Base-by-base conservation (phyloP, 2,113 vertebrate genomes). In the Bucco capensis region DNA sequence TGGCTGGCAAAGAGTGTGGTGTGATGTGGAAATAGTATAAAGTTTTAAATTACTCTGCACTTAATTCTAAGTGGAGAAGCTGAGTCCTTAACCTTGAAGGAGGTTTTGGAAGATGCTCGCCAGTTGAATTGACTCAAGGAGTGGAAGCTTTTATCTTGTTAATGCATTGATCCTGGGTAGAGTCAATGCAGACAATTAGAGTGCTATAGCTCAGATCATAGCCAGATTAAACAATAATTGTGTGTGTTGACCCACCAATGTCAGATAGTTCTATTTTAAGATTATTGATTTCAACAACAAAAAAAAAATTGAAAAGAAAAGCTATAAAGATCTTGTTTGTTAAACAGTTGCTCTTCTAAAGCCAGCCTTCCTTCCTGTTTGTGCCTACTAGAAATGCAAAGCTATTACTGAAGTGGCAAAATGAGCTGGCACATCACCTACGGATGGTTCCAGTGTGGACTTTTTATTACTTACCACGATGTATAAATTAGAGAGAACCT, bases 201-300 rank as follows among this genome's bases (percentile, higher is more conserved):
- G 89, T 80, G 82, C 49, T 47, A 27, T 62, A 62, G 71, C 67
- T 86, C 76, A 94, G 50, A 82, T 37, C 21, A 51, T 79, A 92
- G 37, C 75, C 82, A 87, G 24, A 74, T 73, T 54, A 76, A 69
- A 70, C 37, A 66, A 22, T 50, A 79, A 92, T 49, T 84, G 49
- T 87, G 33, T 92, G 51, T 77, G 38, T 72, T 96, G 74, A 89
- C 30, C 74, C 74, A 66, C 42, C 78, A 70, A 15, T 92, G 84
- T 90, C 78, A 76, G 74, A 54, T 62, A 61, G 84, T 94, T 90
- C 54, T 93, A 79, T 95, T 86, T 84, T 90, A 86, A 93, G 58
- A 37, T 79, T 92, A 94, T 84, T 50, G 77, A 86, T 92, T 65
- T 1, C 37, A 61, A 67, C 78, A 46, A 23, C 23, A 15, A 25